Evolutionary conservation across 2,888 invertebrate genomes (phyloP), one percentile per base, ranked within the genome.

Genomic region (Leptothorax acervorum): DNA sequence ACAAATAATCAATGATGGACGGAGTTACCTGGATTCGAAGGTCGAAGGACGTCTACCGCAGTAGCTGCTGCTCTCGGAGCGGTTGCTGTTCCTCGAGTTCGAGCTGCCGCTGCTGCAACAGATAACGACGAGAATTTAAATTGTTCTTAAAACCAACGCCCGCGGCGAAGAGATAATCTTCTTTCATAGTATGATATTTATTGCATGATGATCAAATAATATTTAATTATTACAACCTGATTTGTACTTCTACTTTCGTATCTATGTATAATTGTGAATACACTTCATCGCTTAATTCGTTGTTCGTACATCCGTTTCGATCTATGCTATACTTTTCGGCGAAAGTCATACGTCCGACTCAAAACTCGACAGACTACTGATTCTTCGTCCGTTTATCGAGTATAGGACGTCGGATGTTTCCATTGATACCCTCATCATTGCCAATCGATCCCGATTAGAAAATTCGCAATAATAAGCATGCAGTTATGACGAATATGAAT

Each of bases 41-140:
- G 96, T 96, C 0, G 96, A 96, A 0, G 96, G 96, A 87, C 97
- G 96, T 0, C 97, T 97, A 63, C 97, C 96, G 60, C 90, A 92
- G 95, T 98, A 98, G 2, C 97, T 97, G 94, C 97, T 97, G 95
- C 97, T 97, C 63, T 97, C 96, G 62, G 97, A 97, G 0, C 97
- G 97, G 92, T 97, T 96, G 92, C 97, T 97, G 93, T 96, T 96
- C n/a, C 97, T 96, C 2, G 97, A 97, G 92, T 97, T 97, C 8
- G 97, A 97, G 93, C 97, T 97, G 88, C 96, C 97, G 93, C 97
- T 97, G 92, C 88, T 95, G 90, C 87, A 89, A 92, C 86, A 87
- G 6, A 86, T 45, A 84, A 81, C 51, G n/a, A 70, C 2, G 6
- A 73, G 5, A 74, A 42, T 48, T 55, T 12, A 45, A 45, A 48